Base-by-base conservation (phyloP, 2,113 vertebrate genomes). In the Sprattus sprattus region DNA sequence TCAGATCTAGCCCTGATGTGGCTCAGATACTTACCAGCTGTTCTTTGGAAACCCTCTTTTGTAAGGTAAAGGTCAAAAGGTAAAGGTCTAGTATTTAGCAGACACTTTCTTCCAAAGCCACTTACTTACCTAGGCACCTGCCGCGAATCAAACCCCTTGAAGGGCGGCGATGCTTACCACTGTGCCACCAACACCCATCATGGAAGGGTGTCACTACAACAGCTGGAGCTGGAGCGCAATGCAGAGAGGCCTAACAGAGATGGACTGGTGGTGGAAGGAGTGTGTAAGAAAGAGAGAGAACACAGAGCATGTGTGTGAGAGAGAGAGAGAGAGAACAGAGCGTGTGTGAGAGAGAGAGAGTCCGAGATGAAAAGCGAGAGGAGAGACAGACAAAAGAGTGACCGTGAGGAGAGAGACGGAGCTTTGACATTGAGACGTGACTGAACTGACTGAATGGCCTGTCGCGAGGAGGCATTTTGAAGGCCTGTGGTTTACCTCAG, bases 351-450 rank as follows among this genome's bases (percentile, higher is more conserved):
- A 25, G 57, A 49, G 81, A 67, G 11, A 64, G 49, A 83, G 60
- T 86, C 71, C 78, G 80, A 88, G 89, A 88, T 88, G 75, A 88
- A 85, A 85, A 87, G 16, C 81, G 87, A 2, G 25, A 71, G 25
- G 64, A 71, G 8, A 32, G 6, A 2, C 6, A 71, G 11, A 32
- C 64, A 32, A 71, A 71, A 71, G 85, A 64, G 49, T 82, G 71
- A 87, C 83, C 78, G 67, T 87, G 89, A 86, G 86, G 82, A 87
- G 88, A 81, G 88, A 16, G 82, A 87, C 3, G 85, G 85, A 45
- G 46, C 78, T 85, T 86, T 89, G 91, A 90, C 91, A 89, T 80
- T 93, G 90, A 93, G 88, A 92, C 89, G 85, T 86, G 88, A 89
- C 71, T 85, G 82, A 88, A 86, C 88, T 88, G 90, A 88, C 87